phyloP scores from a whole-genome alignment of 2,797 vertebrate species.

The Macropodus opercularis region DNA sequence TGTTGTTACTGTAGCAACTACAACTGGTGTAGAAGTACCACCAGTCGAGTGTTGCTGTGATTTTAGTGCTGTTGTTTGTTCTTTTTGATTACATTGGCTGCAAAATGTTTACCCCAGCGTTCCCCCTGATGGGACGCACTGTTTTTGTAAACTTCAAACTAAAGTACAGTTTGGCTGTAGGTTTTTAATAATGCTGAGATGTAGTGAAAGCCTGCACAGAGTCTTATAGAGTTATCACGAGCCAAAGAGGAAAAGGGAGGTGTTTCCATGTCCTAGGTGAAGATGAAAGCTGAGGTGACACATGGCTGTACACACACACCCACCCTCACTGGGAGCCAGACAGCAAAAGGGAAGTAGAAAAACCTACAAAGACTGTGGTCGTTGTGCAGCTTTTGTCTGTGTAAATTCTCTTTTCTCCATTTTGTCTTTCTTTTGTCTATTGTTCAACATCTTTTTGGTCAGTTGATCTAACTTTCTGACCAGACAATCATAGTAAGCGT shows the following conservation, averaged over 20 bases:
- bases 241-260: constrained; percentile 39
- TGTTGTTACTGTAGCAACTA: too few relatives aligned
- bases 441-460: too few relatives aligned
- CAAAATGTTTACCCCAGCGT: too few relatives aligned
- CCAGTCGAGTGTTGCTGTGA: too few relatives aligned
- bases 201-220: not conserved
- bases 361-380: not conserved
- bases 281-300: constrained; percentile 51
- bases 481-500: too few relatives aligned
- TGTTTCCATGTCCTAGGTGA: constrained; percentile 35
- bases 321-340: not conserved
- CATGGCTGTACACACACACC: not conserved
- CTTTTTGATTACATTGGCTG: too few relatives aligned
- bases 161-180: not conserved
- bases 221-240: not conserved
- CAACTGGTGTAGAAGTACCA: too few relatives aligned
- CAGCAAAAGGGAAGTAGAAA: not conserved
- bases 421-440: too few relatives aligned
- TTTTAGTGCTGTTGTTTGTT: not conserved
- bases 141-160: constrained; percentile 25
- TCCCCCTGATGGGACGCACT: too few relatives aligned
- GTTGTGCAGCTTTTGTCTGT: not conserved
- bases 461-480: too few relatives aligned
- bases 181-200: not conserved
- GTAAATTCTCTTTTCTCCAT: not conserved